These are phyloP conservation scores for Brachypteracias leptosomus DNA, from an alignment of 2,113 vertebrate species.

Conservation along the genomic window DNA sequence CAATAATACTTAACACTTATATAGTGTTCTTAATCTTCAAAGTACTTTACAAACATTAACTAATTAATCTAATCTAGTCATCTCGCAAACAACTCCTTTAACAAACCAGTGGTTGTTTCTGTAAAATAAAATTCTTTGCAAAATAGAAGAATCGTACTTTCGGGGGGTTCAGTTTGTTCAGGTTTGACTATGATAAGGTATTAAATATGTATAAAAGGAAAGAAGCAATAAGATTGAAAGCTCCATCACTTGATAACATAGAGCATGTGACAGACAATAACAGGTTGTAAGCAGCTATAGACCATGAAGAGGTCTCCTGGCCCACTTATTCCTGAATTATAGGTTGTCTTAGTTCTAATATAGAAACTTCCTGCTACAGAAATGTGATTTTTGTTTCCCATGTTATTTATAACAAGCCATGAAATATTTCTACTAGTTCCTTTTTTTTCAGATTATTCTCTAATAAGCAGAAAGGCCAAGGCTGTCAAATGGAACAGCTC, in stretches of 20 bases:
- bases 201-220: slow-evolving; percentile 47
- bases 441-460: neutral
- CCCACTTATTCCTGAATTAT: neutral
- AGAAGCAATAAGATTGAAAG: neutral
- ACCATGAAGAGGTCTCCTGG: neutral
- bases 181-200: slow-evolving; percentile 14
- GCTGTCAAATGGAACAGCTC: neutral
- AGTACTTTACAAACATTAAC: slow-evolving; percentile 67
- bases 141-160: neutral
- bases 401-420: accelerated
- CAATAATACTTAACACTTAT: slow-evolving; percentile 69
- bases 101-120: slow-evolving; percentile 49
- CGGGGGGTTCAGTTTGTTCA: neutral
- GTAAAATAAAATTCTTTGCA: slow-evolving; percentile 44
- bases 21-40: slow-evolving; percentile 72
- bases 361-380: neutral
- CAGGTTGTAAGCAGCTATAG: accelerated
- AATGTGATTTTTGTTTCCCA: neutral
- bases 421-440: neutral
- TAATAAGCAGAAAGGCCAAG: neutral
- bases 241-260: neutral
- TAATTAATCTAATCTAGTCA: slow-evolving; percentile 70
- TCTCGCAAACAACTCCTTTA: slow-evolving; percentile 57
- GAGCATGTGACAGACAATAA: neutral
- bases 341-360: neutral